Evolutionary conservation across 2,888 invertebrate genomes (phyloP).

Genomic region (Papilio gigon): DNA sequence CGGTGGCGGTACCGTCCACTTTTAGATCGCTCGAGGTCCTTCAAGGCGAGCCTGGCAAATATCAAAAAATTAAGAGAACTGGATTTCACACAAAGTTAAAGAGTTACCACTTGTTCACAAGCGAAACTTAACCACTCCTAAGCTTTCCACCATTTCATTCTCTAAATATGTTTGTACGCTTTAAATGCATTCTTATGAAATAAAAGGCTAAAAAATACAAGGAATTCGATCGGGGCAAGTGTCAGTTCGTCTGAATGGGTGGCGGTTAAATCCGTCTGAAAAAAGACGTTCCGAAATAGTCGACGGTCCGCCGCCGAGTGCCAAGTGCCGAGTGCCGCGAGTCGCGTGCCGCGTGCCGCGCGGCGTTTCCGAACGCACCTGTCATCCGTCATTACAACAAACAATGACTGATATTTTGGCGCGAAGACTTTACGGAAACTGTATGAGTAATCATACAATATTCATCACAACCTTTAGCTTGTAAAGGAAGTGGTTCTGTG

Average conservation of each 20-base stretch:
- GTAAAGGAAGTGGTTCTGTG: background rate
- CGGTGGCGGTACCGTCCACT: no score
- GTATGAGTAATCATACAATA: constrained; percentile 21
- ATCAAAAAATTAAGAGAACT: background rate
- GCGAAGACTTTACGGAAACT: constrained; percentile 26
- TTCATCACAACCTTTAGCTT: background rate
- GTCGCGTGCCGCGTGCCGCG: constrained; percentile 47
- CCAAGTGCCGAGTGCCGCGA: constrained; percentile 48
- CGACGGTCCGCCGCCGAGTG: constrained; percentile 52
- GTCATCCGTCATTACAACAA: constrained; percentile 52
- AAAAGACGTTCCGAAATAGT: constrained; percentile 56
- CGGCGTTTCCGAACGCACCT: constrained; percentile 49
- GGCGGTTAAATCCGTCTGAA: constrained; percentile 62
- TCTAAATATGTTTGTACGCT: constrained; percentile 2
- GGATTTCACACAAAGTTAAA: background rate
- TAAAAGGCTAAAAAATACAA: constrained; percentile 43
- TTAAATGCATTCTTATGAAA: constrained; percentile 37
- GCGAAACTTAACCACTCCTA: background rate
- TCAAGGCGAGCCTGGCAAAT: no score
- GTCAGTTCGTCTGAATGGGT: constrained; percentile 59
- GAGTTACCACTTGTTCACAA: background rate
- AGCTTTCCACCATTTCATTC: background rate
- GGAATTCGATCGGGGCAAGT: constrained; percentile 50
- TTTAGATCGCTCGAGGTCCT: no score
- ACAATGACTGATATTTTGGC: constrained; percentile 41